phyloP scores from a whole-genome alignment of 2,113 vertebrate genomes.

The Paradisaea rubra region DNA sequence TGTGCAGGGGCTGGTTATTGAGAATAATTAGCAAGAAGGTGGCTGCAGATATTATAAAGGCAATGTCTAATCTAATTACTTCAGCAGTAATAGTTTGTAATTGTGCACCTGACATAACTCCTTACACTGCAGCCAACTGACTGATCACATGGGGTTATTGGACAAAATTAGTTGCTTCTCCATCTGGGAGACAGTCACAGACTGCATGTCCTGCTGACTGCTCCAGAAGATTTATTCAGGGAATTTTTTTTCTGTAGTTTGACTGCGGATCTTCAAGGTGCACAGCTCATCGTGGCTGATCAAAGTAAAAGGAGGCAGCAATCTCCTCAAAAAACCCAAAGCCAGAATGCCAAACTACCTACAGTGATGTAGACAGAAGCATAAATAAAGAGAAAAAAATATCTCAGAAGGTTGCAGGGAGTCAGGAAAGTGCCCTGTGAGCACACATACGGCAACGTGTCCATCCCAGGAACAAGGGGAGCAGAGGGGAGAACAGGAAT shows the following conservation, averaged over 20 bases:
- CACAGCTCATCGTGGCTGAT: background rate
- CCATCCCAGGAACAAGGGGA: background rate
- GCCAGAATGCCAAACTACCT: background rate
- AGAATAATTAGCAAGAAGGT: background rate
- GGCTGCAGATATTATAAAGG: background rate
- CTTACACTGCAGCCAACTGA: conserved; percentile 11
- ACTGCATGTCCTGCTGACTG: background rate
- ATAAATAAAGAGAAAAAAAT: background rate
- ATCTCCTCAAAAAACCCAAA: background rate
- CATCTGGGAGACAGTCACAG: background rate
- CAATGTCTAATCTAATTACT: conserved; percentile 30
- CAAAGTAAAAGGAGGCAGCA: background rate
- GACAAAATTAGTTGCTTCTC: conserved; percentile 33
- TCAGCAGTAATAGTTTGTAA: conserved; percentile 11
- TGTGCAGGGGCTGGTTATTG: background rate
- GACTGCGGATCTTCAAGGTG: background rate
- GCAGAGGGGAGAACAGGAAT: background rate
- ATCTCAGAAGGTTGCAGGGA: background rate
- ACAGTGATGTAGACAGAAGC: background rate
- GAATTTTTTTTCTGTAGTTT: background rate
- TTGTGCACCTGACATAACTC: conserved; percentile 13
- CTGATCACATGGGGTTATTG: background rate
- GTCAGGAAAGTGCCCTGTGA: background rate
- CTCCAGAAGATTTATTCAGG: background rate
- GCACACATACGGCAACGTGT: background rate